Evolutionary conservation across 1,140 invertebrate genomes (phyloP), one percentile per base, ranked within the genome.

Genomic region (Antheraea pernyi): DNA sequence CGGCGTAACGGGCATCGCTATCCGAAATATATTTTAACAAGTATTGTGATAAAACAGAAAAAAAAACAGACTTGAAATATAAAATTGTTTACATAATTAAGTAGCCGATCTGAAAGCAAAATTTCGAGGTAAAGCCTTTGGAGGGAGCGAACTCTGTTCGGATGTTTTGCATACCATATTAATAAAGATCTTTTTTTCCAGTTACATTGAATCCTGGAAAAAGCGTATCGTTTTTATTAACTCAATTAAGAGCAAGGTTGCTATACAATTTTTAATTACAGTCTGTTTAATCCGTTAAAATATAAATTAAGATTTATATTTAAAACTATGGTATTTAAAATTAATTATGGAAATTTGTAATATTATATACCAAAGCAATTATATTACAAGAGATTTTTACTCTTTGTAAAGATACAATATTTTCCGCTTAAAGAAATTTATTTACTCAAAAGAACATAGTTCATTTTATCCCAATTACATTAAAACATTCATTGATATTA

Each of bases 71-170:
- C 19, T 7, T 22, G 46, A 53, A 53, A 16, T 53, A 53, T n/a
- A 53, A 53, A 53, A 53, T 53, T 53, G 46, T 53, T 53, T 53
- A 53, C 46, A 53, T 53, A 53, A 53, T 53, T 53, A 53, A 53
- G 46, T 53, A 16, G 46, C 46, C 46, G 46, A 53, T 53, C 46
- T 16, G 11, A 53, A 53, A 53, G 46, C 46, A 53, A 13, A 53
- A 53, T 53, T 53, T 53, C 46, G 46, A 53, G 46, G 46, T 53
- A 53, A 53, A 16, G 22, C 22, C 46, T 53, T 13, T 6, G 39
- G 46, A 53, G 46, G 1, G 16, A 16, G 16, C 46, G 46, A 53
- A 53, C 1, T 42, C 39, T 11, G 39, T 53, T 53, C 46, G 46
- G 16, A 53, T 53, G 46, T 16, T 53, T 53, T 53, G 46, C 46